Base-by-base conservation (phyloP, 2,888 invertebrate genomes). In the Heliconius cydno region DNA sequence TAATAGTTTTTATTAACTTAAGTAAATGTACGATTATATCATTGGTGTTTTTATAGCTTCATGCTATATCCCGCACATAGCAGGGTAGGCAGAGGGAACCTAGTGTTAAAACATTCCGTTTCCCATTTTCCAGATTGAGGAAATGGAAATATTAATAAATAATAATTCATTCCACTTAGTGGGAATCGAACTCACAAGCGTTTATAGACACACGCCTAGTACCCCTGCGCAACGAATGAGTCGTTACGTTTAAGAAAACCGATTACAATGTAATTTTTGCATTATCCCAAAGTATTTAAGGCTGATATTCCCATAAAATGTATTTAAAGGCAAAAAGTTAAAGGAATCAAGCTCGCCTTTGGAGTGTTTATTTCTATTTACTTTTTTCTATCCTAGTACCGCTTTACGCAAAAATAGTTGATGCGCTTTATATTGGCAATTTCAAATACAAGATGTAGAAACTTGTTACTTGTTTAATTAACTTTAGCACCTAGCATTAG, bases 341-440 rank as follows among this genome's bases (percentile, higher is more conserved):
- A 82, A 84, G 89, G 89, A 89, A 90, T 89, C 89, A 88, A 84
- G 88, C 87, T 90, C 87, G 89, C 88, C 88, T 89, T 88, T 87
- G 83, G 85, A 85, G 85, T 86, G 84, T 88, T 88, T 88, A 87
- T 87, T 74, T 88, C 86, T 89, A 88, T 90, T 89, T 88, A 85
- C 84, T 85, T 83, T 83, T 85, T 84, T 82, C 85, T 85, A 86
- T 86, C 84, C 85, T 84, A 85, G 86, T 86, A 85, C 86, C 85
- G 83, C 85, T 84, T 85, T 34, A 84, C 80, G 82, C 82, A 81
- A 86, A 81, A 86, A 84, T 85, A 86, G 83, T 87, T 73, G 76
- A 79, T 77, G 80, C 83, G 80, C 78, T 79, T 82, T 85, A 85
- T 83, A 88, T 87, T 86, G 87, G 86, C 83, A 81, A 80, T 84